A percentile compares a stretch with the other conserved stretches of the same genome.
Conservation (phyloP, 2,113 vertebrate genomes). For the Lophochroa leadbeateri region DNA sequence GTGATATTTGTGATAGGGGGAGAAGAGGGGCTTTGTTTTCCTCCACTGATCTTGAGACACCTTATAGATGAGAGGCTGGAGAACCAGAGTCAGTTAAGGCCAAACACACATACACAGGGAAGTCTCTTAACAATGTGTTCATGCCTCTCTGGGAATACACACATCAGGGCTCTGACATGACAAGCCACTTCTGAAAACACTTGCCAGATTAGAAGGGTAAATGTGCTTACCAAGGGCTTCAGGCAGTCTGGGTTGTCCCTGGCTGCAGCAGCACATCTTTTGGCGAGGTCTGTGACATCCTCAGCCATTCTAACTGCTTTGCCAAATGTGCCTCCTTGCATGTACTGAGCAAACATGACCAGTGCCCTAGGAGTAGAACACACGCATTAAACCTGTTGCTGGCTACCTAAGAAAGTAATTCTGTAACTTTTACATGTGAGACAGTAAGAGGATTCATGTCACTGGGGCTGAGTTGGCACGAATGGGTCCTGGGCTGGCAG, state of each 20-base stretch:
- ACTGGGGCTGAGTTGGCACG: background rate
- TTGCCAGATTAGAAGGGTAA: fast-evolving
- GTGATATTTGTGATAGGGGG: too few relatives aligned
- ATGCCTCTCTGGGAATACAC: fast-evolving
- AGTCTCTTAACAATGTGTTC: background rate
- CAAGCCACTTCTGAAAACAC: background rate
- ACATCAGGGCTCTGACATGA: background rate
- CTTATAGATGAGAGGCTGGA: background rate
- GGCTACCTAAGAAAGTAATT: background rate
- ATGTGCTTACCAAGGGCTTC: conserved; percentile 1
- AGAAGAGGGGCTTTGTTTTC: background rate
- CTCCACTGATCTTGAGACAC: background rate
- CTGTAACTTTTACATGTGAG: fast-evolving
- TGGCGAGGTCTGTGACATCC: conserved; percentile 6
- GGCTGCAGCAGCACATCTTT: background rate
- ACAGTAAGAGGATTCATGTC: background rate
- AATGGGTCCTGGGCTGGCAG: background rate
- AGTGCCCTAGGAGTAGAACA: background rate
- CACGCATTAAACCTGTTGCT: background rate
- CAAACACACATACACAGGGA: fast-evolving
- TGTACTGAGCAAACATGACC: conserved; percentile 39
- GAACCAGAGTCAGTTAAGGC: background rate
- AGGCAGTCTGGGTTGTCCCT: background rate
- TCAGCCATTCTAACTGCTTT: background rate
- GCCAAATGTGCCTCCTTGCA: conserved; percentile 14